These are phyloP conservation scores for Cebidichthys violaceus DNA, from an alignment of 2,113 vertebrate genomes.

Conservation along the genomic window DNA sequence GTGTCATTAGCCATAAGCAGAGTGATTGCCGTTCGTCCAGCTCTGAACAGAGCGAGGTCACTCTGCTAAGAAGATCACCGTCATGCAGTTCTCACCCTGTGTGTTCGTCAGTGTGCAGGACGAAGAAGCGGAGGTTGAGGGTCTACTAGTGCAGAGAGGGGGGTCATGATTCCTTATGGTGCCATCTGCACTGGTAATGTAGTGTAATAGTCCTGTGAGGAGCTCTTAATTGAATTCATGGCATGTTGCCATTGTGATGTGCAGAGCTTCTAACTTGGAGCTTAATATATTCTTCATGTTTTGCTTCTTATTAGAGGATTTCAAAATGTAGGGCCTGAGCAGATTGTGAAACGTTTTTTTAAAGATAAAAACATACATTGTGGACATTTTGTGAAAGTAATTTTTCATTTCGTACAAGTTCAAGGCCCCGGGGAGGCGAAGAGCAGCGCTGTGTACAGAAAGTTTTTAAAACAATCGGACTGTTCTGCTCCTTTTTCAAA, in stretches of 20 bases:
- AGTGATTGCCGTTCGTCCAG: constrained; percentile 50
- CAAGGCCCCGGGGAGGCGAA: too few relatives aligned
- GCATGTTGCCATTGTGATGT: not conserved
- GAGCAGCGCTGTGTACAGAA: too few relatives aligned
- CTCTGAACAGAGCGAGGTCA: constrained; percentile 57
- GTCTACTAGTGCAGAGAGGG: constrained; percentile 8
- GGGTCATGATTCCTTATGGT: constrained; percentile 12
- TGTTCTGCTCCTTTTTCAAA: too few relatives aligned
- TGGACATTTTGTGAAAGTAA: not conserved
- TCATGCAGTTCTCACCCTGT: not conserved
- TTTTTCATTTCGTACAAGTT: too few relatives aligned
- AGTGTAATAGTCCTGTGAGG: not conserved
- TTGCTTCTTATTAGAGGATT: not conserved
- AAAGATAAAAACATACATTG: not conserved
- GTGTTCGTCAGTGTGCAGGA: not conserved
- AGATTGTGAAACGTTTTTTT: not conserved
- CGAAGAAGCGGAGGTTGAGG: constrained; percentile 16
- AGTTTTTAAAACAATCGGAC: too few relatives aligned
- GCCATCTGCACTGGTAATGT: not conserved
- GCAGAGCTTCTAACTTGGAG: not conserved
- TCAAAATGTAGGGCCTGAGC: not conserved
- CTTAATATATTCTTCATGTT: not conserved
- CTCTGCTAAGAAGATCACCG: constrained; percentile 18
- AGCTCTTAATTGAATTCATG: not conserved
- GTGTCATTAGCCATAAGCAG: constrained; percentile 56